Conservation (phyloP, 1,140 invertebrate species). For the Goniozus legneri region DNA sequence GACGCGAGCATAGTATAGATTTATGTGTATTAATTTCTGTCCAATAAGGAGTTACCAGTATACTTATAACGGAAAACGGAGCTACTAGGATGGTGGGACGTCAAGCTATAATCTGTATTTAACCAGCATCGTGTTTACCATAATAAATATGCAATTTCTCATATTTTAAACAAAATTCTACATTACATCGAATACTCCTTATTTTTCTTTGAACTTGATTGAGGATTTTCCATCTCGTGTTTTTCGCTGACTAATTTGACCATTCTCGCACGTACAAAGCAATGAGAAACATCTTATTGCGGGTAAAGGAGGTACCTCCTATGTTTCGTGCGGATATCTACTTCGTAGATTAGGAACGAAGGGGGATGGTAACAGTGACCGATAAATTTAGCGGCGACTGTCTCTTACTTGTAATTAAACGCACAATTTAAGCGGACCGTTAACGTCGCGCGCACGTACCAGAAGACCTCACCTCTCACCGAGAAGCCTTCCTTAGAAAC, state of each 20-base stretch:
- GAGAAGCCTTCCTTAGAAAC: slow-evolving; percentile 7
- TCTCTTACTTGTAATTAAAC: slow-evolving; percentile 54
- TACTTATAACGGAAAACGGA: no score
- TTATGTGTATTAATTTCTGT: slow-evolving; percentile 45
- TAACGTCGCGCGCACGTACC: slow-evolving; percentile 42
- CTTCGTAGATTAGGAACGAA: slow-evolving; percentile 46
- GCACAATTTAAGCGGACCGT: slow-evolving; percentile 51
- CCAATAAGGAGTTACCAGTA: slow-evolving; percentile 43
- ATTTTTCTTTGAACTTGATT: no score
- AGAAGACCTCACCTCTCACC: slow-evolving; percentile 19
- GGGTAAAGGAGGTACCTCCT: slow-evolving; percentile 18
- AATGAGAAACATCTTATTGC: slow-evolving; percentile 28
- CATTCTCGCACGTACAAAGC: background rate
- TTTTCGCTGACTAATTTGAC: background rate
- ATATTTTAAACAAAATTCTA: no score
- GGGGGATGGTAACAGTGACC: slow-evolving; percentile 45
- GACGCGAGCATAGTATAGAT: slow-evolving; percentile 36
- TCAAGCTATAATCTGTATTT: no score
- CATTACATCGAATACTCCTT: no score
- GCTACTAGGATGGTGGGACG: no score
- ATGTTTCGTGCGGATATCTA: slow-evolving; percentile 40
- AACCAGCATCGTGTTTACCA: no score
- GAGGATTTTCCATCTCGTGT: no score
- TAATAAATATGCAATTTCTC: no score
- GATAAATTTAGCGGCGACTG: slow-evolving; percentile 47